Evolutionary conservation across 2,797 vertebrate genomes (phyloP).

Genomic region (Parotocinclus haroldoi): DNA sequence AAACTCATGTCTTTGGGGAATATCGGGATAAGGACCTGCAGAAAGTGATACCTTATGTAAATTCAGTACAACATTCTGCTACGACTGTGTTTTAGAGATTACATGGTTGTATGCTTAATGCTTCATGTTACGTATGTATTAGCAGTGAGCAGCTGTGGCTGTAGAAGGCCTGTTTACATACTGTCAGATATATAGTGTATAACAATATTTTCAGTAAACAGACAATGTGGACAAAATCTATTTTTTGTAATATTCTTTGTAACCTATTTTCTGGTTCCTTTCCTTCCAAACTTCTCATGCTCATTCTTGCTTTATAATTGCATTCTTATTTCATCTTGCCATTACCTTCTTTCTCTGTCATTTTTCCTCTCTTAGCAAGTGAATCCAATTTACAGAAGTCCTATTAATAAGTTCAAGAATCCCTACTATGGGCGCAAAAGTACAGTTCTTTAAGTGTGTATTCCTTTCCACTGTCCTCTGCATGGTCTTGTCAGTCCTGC

Average conservation of each 20-base stretch:
- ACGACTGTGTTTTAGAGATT: too few relatives aligned
- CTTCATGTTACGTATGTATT: too few relatives aligned
- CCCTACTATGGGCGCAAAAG: slow-evolving; percentile 97
- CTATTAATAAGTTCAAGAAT: slow-evolving; percentile 99
- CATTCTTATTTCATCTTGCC: slow-evolving; percentile 7
- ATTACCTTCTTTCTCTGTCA: slow-evolving; percentile 21
- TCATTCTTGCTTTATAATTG: slow-evolving; percentile 18
- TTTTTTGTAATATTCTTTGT: neutral
- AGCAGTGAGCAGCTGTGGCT: too few relatives aligned
- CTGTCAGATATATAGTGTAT: too few relatives aligned
- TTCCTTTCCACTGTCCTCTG: slow-evolving; percentile 49
- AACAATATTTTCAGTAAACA: neutral
- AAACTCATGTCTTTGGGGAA: too few relatives aligned
- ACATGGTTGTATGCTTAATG: too few relatives aligned
- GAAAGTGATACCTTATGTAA: too few relatives aligned
- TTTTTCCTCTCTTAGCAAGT: slow-evolving; percentile 81
- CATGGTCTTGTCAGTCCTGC: slow-evolving; percentile 3
- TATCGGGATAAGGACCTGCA: too few relatives aligned
- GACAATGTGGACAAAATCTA: too few relatives aligned
- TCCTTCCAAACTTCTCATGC: neutral
- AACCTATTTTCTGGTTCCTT: too few relatives aligned
- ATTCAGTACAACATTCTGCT: too few relatives aligned
- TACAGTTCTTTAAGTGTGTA: slow-evolving; percentile 92
- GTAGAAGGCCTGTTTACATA: too few relatives aligned
- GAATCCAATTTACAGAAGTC: slow-evolving; percentile 99